These are phyloP conservation scores for Turritopsis rubra DNA, from an alignment of 30 jellyfish, hydroid and myxozoan species.

Conservation along the genomic window DNA sequence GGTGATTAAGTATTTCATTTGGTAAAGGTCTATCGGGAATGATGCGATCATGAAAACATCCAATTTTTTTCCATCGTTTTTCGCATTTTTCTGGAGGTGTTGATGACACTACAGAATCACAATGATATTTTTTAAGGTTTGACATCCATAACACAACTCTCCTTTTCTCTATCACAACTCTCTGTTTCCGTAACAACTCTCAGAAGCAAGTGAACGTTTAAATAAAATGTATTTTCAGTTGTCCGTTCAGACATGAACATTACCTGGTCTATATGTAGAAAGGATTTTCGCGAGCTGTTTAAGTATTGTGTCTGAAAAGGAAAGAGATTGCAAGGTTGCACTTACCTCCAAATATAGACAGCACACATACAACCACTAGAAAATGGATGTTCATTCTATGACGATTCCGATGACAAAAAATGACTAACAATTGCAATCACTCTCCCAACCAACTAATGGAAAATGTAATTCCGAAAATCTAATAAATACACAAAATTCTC, in stretches of 20 bases:
- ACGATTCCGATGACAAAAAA: too few relatives aligned
- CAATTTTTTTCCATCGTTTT: constrained; percentile 76
- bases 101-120: neutral
- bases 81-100: constrained; percentile 43
- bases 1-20: constrained; percentile 58
- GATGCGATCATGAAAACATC: constrained; percentile 79
- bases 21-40: constrained; percentile 63
- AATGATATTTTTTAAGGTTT: too few relatives aligned
- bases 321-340: neutral
- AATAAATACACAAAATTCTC: too few relatives aligned
- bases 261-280: too few relatives aligned
- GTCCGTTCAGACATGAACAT: too few relatives aligned
- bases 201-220: too few relatives aligned
- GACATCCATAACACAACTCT: too few relatives aligned
- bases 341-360: neutral
- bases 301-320: too few relatives aligned
- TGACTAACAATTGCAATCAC: neutral
- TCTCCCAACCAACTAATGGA: neutral
- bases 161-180: too few relatives aligned
- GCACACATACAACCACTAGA: neutral
- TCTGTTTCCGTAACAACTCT: too few relatives aligned
- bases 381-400: neutral
- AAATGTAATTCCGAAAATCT: neutral
- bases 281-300: too few relatives aligned
- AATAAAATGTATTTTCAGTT: too few relatives aligned